Base-by-base conservation (phyloP, 92 coral and sea anemone genomes). In the Desmophyllum pertusum region DNA sequence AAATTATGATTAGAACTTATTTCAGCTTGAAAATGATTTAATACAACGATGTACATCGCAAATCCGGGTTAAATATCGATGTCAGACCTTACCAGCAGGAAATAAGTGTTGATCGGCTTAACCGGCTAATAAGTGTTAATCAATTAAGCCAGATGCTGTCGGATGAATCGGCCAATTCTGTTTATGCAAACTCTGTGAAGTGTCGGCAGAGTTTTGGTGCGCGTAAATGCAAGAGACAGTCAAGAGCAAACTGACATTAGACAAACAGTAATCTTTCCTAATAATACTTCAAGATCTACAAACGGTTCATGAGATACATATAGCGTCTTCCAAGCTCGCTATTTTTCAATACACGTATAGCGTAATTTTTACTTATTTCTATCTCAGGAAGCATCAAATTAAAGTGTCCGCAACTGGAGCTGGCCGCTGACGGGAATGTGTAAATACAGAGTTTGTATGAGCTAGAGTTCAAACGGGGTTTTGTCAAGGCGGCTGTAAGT, bases 61-160 rank as follows among this genome's bases (percentile, higher is more conserved):
- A 82, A 82, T 82, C 86, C 79, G 57, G 78, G 86, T 31, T 82
- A 82, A 82, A 70, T 57, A 81, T 71, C 13, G 70, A 36, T 80
- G 63, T 61, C 82, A 63, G 4, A 50, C 36, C 50, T 66, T 29
- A 52, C 51, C 85, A 55, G 77, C 78, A 41, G 85, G 85, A 81
- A 71, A 70, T 70, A 70, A 18, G 70, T 48, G 23, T 25, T 39
- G 29, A 39, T 38, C 39, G 39, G 70, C 36, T 63, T 38, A 23
- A 15, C 3, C 18, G 77, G 30, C 19, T 19, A 36, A 80, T 66
- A 48, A 66, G 37, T 35, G 40, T 15, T 38, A 67, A 48, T 40
- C 73, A 78, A 62, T 78, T 57, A 77, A 11, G 55, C 70, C 75
- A 79, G 61, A 8, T 50, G 76, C 84, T 81, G 66, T 80, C 84